phyloP scores from a whole-genome alignment of 2,113 vertebrate genomes.

The Caretta caretta region DNA sequence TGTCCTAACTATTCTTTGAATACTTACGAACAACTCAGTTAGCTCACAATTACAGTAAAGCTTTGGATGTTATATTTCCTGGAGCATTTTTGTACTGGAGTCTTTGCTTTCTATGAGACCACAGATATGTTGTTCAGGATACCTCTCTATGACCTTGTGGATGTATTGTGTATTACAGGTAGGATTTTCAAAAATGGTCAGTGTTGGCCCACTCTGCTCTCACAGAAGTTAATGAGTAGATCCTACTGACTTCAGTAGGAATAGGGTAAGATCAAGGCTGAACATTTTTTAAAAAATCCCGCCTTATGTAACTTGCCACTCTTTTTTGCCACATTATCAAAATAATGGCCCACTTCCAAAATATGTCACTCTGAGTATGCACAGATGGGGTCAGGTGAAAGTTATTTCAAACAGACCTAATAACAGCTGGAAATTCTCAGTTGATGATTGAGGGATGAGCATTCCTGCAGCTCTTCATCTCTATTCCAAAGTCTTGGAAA shows the following conservation, averaged over 20 bases:
- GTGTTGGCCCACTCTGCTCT: accelerated
- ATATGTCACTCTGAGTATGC: conserved; percentile 28
- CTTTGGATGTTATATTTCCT: background rate
- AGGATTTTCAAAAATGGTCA: background rate
- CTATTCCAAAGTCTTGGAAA: conserved; percentile 31
- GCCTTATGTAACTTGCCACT: background rate
- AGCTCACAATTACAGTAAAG: background rate
- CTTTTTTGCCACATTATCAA: background rate
- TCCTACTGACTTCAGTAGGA: background rate
- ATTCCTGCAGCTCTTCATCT: conserved; percentile 46
- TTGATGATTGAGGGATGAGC: background rate
- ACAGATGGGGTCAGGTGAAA: conserved; percentile 43
- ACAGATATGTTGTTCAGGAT: conserved; percentile 9
- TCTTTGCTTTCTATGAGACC: background rate
- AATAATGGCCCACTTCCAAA: conserved; percentile 11
- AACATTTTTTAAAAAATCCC: background rate
- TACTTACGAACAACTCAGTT: background rate
- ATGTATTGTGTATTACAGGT: background rate
- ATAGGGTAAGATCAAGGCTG: background rate
- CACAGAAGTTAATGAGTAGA: background rate
- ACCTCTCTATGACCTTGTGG: background rate
- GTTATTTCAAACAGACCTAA: conserved; percentile 30
- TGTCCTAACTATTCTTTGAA: background rate
- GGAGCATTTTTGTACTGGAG: background rate
- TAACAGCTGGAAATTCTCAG: conserved; percentile 56